Conservation (phyloP, 2,888 invertebrate genomes). For the Aproaerema taeniolella region DNA sequence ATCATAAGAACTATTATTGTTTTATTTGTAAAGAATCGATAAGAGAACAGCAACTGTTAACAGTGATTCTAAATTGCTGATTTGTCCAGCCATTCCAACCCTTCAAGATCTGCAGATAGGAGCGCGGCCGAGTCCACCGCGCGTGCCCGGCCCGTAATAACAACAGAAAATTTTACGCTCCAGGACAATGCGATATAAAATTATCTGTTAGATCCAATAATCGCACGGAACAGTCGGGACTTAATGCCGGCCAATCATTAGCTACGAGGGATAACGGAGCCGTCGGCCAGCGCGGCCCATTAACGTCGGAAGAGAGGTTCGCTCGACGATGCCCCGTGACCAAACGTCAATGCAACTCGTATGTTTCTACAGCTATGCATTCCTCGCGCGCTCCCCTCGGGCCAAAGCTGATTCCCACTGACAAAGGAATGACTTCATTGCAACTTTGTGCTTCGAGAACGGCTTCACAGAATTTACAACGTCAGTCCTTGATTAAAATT, state of each 20-base stretch:
- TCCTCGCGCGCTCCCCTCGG: conserved; percentile 51
- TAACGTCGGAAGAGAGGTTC: conserved; percentile 46
- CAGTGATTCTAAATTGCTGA: conserved; percentile 39
- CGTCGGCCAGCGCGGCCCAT: conserved; percentile 58
- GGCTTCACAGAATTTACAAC: conserved; percentile 38
- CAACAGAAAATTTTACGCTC: conserved; percentile 76
- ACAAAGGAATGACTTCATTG: conserved; percentile 73
- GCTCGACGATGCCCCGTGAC: conserved; percentile 62
- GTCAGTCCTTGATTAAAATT: conserved; percentile 18
- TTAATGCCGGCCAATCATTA: conserved; percentile 78
- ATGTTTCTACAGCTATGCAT: conserved; percentile 35
- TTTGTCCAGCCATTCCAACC: conserved; percentile 40
- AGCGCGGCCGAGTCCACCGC: conserved; percentile 26
- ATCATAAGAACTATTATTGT: no score
- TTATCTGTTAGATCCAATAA: conserved; percentile 78
- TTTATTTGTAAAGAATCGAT: conserved; percentile 5
- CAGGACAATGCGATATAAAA: conserved; percentile 77
- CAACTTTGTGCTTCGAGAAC: conserved; percentile 29
- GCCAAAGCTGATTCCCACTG: conserved; percentile 40
- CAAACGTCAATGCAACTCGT: conserved; percentile 72
- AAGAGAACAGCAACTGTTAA: conserved; percentile 15
- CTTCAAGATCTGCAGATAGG: conserved; percentile 46
- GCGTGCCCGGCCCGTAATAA: conserved; percentile 62
- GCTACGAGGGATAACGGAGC: conserved; percentile 76
- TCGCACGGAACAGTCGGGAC: conserved; percentile 72